Conservation (phyloP, 2,797 vertebrate genomes). For the Zenarchopterus dispar region DNA sequence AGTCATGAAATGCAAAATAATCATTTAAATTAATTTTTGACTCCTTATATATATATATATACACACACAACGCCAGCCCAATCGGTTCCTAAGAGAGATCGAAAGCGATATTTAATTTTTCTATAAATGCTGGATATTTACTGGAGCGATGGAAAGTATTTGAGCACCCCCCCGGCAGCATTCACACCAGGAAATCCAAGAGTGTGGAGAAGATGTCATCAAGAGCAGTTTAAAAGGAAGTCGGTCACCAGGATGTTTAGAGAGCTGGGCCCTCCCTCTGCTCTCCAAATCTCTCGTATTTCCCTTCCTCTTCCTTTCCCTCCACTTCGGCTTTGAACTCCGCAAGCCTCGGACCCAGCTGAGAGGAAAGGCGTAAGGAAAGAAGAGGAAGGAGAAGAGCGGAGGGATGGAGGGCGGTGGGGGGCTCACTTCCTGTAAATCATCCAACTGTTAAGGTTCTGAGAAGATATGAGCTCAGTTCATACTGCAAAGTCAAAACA, state of each 20-base stretch:
- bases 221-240: conserved; percentile 22
- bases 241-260: conserved; percentile 52
- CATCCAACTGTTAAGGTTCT: conserved; percentile 34
- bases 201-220: conserved; percentile 11
- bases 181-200: conserved; percentile 3
- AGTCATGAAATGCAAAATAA: no score
- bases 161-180: neutral
- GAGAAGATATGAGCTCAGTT: conserved; percentile 19
- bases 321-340: conserved; percentile 49
- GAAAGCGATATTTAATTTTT: no score
- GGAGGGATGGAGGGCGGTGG: neutral
- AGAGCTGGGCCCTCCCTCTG: conserved; percentile 21
- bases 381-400: conserved; percentile 15
- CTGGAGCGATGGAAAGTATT: neutral
- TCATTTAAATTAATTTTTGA: no score
- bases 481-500: neutral
- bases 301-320: conserved; percentile 27
- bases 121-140: no score
- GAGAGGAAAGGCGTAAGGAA: conserved; percentile 32
- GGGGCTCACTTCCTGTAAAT: conserved; percentile 30
- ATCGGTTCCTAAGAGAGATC: no score
- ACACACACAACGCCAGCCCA: no score
- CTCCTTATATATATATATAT: no score
- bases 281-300: conserved; percentile 3
- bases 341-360: conserved; percentile 30